phyloP scores from a whole-genome alignment of 2,888 invertebrate genomes.

The Antheraea assamensis region DNA sequence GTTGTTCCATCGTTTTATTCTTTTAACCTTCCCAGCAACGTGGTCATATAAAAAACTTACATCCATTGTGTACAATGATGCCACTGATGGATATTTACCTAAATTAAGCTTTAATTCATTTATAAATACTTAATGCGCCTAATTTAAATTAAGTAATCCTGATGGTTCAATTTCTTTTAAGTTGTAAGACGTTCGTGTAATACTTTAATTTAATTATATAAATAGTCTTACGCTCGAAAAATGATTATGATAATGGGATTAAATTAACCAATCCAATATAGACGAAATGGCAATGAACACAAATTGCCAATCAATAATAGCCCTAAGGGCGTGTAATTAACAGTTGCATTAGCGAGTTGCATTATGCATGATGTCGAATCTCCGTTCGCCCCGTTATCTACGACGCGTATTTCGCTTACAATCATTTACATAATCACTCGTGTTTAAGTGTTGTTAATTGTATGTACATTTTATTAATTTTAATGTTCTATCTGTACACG shows the following conservation, averaged over 20 bases:
- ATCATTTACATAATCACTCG: slow-evolving; percentile 65
- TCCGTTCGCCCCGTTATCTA: slow-evolving; percentile 57
- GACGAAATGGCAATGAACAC: slow-evolving; percentile 51
- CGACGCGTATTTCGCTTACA: slow-evolving; percentile 53
- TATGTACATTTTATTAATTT: slow-evolving; percentile 21
- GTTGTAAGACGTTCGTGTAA: slow-evolving; percentile 46
- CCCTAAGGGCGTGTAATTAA: slow-evolving; percentile 69
- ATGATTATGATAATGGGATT: slow-evolving; percentile 50
- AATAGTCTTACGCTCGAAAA: slow-evolving; percentile 47
- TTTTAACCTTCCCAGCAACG: slow-evolving; percentile 42
- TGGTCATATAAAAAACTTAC: neutral
- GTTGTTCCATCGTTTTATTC: slow-evolving; percentile 41
- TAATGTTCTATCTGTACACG: neutral
- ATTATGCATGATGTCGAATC: slow-evolving; percentile 71
- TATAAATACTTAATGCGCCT: neutral
- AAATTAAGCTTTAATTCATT: neutral
- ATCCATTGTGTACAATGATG: slow-evolving; percentile 13
- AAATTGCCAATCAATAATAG: slow-evolving; percentile 70
- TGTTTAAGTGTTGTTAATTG: slow-evolving; percentile 38
- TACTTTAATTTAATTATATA: slow-evolving; percentile 54
- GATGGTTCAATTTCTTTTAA: slow-evolving; percentile 43
- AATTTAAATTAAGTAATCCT: slow-evolving; percentile 30
- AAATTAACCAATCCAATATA: slow-evolving; percentile 61
- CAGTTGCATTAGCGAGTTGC: slow-evolving; percentile 65
- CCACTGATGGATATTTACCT: no score